phyloP scores from a whole-genome alignment of 2,888 invertebrate genomes.

The Zaprionus bogoriensis region DNA sequence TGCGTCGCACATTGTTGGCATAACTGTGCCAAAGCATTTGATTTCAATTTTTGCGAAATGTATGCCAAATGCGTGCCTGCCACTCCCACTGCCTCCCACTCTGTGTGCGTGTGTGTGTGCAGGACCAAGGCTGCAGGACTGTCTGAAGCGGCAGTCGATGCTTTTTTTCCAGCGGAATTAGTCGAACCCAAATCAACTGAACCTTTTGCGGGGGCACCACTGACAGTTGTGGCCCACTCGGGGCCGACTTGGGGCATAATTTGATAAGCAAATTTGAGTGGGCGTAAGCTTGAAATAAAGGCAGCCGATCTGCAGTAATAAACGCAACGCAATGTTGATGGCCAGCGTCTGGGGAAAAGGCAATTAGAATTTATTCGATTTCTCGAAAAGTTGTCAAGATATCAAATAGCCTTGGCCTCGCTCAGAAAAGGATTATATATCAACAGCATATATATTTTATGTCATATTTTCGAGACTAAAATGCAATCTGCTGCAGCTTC shows the following conservation, averaged over 20 bases:
- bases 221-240: neutral
- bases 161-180: neutral
- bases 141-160: neutral
- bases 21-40: slow-evolving; percentile 33
- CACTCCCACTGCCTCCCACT: neutral
- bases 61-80: neutral
- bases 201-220: neutral
- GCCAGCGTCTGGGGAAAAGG: too few species aligned
- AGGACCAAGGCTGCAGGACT: neutral
- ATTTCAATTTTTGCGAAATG: neutral
- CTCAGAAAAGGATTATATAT: too few species aligned
- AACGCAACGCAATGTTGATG: too few species aligned
- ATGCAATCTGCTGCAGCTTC: too few species aligned
- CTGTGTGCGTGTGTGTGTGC: neutral
- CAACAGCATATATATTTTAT: too few species aligned
- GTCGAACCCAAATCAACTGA: neutral
- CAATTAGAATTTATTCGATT: too few species aligned
- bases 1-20: slow-evolving; percentile 10
- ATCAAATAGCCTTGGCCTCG: too few species aligned
- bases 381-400: too few species aligned
- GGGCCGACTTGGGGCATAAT: neutral
- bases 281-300: too few species aligned
- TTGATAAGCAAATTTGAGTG: neutral
- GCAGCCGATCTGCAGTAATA: too few species aligned
- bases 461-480: too few species aligned